phyloP scores from a whole-genome alignment of 2,888 invertebrate species.

The Euphydryas editha region DNA sequence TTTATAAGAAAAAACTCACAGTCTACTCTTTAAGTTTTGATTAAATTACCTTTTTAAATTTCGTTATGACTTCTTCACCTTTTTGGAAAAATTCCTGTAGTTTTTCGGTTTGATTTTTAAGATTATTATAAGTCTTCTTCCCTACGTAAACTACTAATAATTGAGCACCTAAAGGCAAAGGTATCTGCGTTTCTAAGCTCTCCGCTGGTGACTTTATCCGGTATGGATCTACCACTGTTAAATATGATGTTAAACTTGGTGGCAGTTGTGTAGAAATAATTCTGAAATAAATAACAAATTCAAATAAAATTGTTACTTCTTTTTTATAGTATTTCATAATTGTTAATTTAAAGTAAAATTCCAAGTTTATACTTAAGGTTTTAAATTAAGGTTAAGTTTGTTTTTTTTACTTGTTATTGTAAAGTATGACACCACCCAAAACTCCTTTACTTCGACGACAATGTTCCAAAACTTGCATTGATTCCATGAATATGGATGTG shows the following conservation, averaged over 20 bases:
- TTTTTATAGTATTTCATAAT: neutral
- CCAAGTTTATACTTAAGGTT: neutral
- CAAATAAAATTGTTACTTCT: neutral
- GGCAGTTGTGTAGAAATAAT: slow-evolving; percentile 92
- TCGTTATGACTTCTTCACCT: slow-evolving; percentile 73
- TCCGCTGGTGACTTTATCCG: slow-evolving; percentile 93
- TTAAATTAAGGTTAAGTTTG: neutral
- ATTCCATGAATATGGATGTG: slow-evolving; percentile 93
- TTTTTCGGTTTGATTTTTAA: slow-evolving; percentile 69
- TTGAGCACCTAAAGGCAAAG: slow-evolving; percentile 91
- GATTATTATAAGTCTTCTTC: slow-evolving; percentile 82
- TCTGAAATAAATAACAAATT: slow-evolving; percentile 71
- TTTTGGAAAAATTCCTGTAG: slow-evolving; percentile 68
- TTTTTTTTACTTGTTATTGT: slow-evolving; percentile 91
- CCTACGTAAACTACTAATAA: slow-evolving; percentile 90
- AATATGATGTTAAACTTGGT: slow-evolving; percentile 88
- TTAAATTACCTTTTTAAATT: slow-evolving; percentile 68
- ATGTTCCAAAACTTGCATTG: slow-evolving; percentile 92
- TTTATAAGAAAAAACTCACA: no score
- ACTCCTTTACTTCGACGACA: slow-evolving; percentile 91
- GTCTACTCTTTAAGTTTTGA: no score
- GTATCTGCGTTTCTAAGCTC: slow-evolving; percentile 85
- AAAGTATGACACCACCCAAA: slow-evolving; percentile 92
- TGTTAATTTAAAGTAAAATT: neutral
- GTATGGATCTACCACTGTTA: slow-evolving; percentile 92